Conservation (phyloP, 2,113 vertebrate species). For the Ciconia boyciana region DNA sequence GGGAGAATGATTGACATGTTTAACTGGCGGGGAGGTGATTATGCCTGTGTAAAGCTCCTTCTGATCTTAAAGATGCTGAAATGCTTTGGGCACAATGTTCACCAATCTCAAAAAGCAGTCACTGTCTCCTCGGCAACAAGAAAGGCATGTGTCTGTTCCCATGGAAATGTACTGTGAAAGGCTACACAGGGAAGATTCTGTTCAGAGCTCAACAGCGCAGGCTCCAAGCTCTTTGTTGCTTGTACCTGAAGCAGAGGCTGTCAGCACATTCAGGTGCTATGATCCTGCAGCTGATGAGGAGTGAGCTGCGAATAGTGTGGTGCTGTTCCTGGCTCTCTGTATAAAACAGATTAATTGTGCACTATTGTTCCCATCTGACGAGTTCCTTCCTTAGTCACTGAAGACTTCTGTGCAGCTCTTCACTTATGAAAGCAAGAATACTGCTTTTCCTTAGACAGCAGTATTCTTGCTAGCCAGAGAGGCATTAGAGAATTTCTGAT, state of each 20-base stretch:
- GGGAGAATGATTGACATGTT: neutral
- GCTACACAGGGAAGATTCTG: neutral
- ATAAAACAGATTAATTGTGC: neutral
- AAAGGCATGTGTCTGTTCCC: slow-evolving; percentile 43
- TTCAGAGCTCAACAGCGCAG: neutral
- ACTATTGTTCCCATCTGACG: neutral
- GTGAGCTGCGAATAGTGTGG: neutral
- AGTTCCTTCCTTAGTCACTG: neutral
- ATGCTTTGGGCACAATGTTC: neutral
- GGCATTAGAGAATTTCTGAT: neutral
- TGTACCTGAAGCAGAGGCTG: neutral
- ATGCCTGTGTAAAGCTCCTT: neutral
- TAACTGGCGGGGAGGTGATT: neutral
- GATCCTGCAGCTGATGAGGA: neutral
- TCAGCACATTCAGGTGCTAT: neutral
- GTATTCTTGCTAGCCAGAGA: neutral
- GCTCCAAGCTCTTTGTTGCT: neutral
- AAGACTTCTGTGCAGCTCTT: neutral
- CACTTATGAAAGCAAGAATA: no score
- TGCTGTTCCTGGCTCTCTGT: neutral
- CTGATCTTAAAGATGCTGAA: neutral
- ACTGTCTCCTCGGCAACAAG: slow-evolving; percentile 47
- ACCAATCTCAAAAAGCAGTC: neutral
- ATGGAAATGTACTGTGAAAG: slow-evolving; percentile 10
- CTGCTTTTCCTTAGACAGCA: neutral